Percentiles rank a stretch among this genome's conserved stretches.
phyloP scores from a whole-genome alignment of 2,888 invertebrate genomes.

The Cecidostiba fungosa region DNA sequence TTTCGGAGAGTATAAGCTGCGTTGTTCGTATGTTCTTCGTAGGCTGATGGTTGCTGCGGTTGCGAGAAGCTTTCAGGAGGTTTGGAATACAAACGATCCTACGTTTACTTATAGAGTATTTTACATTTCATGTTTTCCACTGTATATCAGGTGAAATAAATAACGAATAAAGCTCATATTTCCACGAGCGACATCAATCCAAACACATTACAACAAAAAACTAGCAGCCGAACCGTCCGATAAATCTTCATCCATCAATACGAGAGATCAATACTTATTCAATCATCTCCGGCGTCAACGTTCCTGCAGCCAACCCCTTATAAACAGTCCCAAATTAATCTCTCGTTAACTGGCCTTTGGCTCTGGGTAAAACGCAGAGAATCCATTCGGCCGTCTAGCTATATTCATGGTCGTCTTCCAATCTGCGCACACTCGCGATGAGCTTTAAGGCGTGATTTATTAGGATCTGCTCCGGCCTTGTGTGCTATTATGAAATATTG shows the following conservation, averaged over 20 bases:
- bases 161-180: not conserved
- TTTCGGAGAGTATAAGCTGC: not conserved
- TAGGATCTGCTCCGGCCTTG: not conserved
- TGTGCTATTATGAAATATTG: slow-evolving; percentile 40
- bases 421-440: slow-evolving; percentile 28
- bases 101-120: no score
- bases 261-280: not conserved
- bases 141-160: not conserved
- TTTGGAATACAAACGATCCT: no score
- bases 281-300: not conserved
- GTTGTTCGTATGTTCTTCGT: not conserved
- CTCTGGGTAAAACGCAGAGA: not conserved
- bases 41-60: not conserved
- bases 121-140: not conserved
- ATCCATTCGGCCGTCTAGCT: not conserved
- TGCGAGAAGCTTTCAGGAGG: not conserved
- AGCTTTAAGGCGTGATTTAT: slow-evolving; percentile 50
- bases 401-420: slow-evolving; percentile 42
- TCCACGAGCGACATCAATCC: not conserved
- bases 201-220: not conserved
- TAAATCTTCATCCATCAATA: slow-evolving; percentile 12
- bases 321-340: not conserved
- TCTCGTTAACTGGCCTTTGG: slow-evolving; percentile 8
- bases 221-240: not conserved
- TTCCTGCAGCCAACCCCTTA: not conserved